Percentiles rank a stretch among this genome's conserved stretches.
Evolutionary conservation across 1,140 invertebrate genomes (phyloP).

Genomic region (Trialeurodes vaporariorum): DNA sequence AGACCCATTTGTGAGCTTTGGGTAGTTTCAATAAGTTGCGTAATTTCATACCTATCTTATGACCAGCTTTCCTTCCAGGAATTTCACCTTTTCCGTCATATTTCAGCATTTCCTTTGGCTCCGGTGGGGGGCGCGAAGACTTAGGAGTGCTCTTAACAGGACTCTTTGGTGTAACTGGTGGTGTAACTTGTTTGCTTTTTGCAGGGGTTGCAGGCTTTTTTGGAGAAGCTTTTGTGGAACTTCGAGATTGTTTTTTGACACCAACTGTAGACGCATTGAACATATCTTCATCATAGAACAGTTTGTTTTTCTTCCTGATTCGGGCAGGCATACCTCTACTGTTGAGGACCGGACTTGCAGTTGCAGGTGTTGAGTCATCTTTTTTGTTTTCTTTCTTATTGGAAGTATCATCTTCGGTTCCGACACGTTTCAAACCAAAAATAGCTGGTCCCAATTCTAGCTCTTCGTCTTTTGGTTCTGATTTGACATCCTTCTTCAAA

Average conservation of each 20-base stretch:
- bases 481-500: neutral
- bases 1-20: slow-evolving; percentile 98
- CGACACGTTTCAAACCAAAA: slow-evolving; percentile 3
- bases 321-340: slow-evolving; percentile 75
- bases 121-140: slow-evolving; percentile 32
- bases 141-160: slow-evolving; percentile 20
- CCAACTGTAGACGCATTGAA: slow-evolving; percentile 62
- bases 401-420: slow-evolving; percentile 5
- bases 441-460: slow-evolving; percentile 2
- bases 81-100: slow-evolving; percentile 10
- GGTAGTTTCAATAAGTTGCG: slow-evolving; percentile 95
- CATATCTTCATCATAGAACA: slow-evolving; percentile 85
- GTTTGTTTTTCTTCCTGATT: slow-evolving; percentile 77
- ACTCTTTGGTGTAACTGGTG: slow-evolving; percentile 15
- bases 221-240: slow-evolving; percentile 17
- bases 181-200: slow-evolving; percentile 19
- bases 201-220: slow-evolving; percentile 17
- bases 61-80: slow-evolving; percentile 60
- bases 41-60: slow-evolving; percentile 77
- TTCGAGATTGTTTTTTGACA: slow-evolving; percentile 29
- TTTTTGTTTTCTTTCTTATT: slow-evolving; percentile 5
- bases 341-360: slow-evolving; percentile 62
- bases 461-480: slow-evolving; percentile 9
- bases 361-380: slow-evolving; percentile 25
- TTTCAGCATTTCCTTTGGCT: slow-evolving; percentile 30